Evolutionary conservation across 1,140 invertebrate genomes (phyloP).

Genomic region (Heliconius congener): DNA sequence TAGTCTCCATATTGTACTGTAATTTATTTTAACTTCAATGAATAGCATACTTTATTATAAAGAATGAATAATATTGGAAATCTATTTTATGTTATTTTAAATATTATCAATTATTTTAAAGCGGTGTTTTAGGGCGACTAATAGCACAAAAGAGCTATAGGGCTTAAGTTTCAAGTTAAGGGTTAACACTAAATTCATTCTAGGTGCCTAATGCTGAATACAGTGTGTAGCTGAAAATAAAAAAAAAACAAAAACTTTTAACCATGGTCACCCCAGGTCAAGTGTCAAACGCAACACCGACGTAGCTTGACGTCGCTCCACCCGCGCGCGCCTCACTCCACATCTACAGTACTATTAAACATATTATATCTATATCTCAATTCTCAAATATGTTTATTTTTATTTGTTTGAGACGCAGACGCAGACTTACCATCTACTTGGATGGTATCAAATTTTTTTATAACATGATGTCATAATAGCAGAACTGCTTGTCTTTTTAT

Average conservation of each 20-base stretch:
- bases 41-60: too few relatives aligned
- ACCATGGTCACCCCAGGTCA: constrained; percentile 46
- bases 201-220: too few relatives aligned
- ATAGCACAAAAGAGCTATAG: too few relatives aligned
- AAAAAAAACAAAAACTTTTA: neutral
- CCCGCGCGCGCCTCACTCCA: constrained; percentile 30
- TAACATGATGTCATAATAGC: constrained; percentile 7
- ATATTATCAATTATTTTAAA: too few relatives aligned
- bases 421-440: neutral
- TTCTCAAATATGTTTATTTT: neutral
- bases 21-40: too few relatives aligned
- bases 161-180: too few relatives aligned
- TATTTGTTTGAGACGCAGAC: neutral
- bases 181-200: too few relatives aligned
- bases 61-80: too few relatives aligned
- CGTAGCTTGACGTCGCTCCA: constrained; percentile 32
- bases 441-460: neutral
- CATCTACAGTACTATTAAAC: constrained; percentile 18
- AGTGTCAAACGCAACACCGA: constrained; percentile 50
- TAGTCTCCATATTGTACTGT: too few relatives aligned
- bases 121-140: too few relatives aligned
- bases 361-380: neutral
- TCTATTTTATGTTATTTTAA: too few relatives aligned
- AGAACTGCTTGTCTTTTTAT: neutral
- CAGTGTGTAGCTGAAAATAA: neutral